A percentile compares a stretch with the other conserved stretches of the same genome.
phyloP scores from a whole-genome alignment of 2,797 vertebrate genomes.

The Gymnopithys bicolor region DNA sequence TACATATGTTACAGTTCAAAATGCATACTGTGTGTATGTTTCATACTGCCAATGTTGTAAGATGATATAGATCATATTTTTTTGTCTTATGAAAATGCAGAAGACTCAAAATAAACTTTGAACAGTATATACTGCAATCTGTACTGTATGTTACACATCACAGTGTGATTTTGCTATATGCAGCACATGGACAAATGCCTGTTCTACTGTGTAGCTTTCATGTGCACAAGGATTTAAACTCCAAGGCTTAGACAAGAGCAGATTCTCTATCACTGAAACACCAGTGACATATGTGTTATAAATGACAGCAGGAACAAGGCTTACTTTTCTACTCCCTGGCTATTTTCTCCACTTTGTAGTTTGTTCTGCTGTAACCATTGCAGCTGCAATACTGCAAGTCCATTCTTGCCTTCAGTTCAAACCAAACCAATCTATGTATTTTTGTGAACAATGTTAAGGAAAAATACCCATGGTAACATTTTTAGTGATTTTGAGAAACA shows the following conservation, averaged over 20 bases:
- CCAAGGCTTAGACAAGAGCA: constrained; percentile 14
- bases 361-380: background rate
- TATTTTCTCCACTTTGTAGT: constrained; percentile 5
- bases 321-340: background rate
- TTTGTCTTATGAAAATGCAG: constrained; percentile 73
- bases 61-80: constrained; percentile 73
- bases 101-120: constrained; percentile 70
- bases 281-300: background rate
- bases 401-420: background rate
- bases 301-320: background rate
- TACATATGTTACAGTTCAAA: constrained; percentile 75
- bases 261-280: background rate
- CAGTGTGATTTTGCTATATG: constrained; percentile 62
- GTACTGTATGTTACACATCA: constrained; percentile 68
- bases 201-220: constrained; percentile 17
- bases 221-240: constrained; percentile 37
- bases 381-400: background rate
- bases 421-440: background rate
- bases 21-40: constrained; percentile 74
- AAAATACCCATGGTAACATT: background rate
- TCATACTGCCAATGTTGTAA: constrained; percentile 73
- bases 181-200: constrained; percentile 65
- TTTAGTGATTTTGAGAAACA: background rate
- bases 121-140: constrained; percentile 69
- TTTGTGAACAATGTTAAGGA: background rate